Evolutionary conservation across 2,797 vertebrate genomes (phyloP), one percentile per base, ranked within the genome.

Genomic region (Glyptemys insculpta): DNA sequence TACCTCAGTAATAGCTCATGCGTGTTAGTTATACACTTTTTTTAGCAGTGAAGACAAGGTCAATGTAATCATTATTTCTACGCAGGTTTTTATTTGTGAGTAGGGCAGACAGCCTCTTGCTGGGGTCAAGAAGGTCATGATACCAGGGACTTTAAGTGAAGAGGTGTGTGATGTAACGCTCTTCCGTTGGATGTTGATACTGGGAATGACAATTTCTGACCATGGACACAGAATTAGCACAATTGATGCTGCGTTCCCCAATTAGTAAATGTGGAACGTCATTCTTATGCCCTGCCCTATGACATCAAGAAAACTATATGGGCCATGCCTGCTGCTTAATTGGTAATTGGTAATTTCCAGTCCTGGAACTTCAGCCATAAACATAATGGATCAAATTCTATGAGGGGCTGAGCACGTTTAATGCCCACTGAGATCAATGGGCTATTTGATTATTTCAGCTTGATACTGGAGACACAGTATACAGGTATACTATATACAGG

Each of bases 41-140:
- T 3, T 2, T 2, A 52, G 56, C 88, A 87, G 3, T 92, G 44
- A 8, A 37, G 49, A 95, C 41, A 87, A 86, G 83, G 25, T 25
- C 6, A 47, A 76, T 29, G 23, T 76, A 27, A 76, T 76, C 27
- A 8, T 23, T 41, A 72, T 47, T 76, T 76, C 23, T 27, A 76
- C 3, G 19, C 65, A 68, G 65, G 37, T 37, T 68, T 68, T 68
- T 68, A n/a, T 37, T 37, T 37, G 65, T 11, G 12, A 76, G 15
- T 27, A 15, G 74, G 41, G n/a, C 37, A 19, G 19, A 37, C 12
- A 23, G n/a, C n/a, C 19, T 72, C 65, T 72, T 41, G 2, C 44
- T 18, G 4, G 25, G 79, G 14, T 14, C 29, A 0, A 56, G 0
- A 16, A 79, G 14, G 74, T 87, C 11, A 2, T 74, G 83, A 4